These are phyloP conservation scores for Sterrhoptilus dennistouni DNA, from an alignment of 2,113 vertebrate species.

Conservation along the genomic window DNA sequence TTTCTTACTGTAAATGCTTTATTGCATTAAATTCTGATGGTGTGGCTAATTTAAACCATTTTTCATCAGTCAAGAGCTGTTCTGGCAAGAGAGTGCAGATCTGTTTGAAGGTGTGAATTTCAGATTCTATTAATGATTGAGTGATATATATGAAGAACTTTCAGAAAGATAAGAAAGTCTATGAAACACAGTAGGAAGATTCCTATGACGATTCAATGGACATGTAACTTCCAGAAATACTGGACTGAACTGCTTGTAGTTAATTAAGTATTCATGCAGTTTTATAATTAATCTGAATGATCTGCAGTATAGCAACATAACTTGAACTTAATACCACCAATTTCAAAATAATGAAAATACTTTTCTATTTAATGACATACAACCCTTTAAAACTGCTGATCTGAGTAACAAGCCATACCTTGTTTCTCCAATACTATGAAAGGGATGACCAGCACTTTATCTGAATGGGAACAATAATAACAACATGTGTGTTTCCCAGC, in stretches of 20 bases:
- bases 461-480: background rate
- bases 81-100: background rate
- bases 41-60: slow-evolving; percentile 32
- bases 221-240: background rate
- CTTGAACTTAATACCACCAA: background rate
- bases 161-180: background rate
- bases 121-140: background rate
- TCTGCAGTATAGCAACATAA: background rate
- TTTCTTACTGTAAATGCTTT: slow-evolving; percentile 15
- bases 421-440: background rate
- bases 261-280: background rate
- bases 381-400: background rate
- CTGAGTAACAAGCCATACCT: background rate
- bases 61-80: background rate
- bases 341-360: slow-evolving; percentile 7
- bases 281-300: background rate
- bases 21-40: background rate
- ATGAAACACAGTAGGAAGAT: background rate
- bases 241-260: background rate
- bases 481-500: background rate
- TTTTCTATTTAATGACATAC: background rate
- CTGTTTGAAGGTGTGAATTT: slow-evolving; percentile 15
- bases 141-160: background rate
- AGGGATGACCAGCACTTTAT: background rate
- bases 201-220: background rate